Conservation (phyloP, 2,797 vertebrate genomes). For the Numenius phaeopus region DNA sequence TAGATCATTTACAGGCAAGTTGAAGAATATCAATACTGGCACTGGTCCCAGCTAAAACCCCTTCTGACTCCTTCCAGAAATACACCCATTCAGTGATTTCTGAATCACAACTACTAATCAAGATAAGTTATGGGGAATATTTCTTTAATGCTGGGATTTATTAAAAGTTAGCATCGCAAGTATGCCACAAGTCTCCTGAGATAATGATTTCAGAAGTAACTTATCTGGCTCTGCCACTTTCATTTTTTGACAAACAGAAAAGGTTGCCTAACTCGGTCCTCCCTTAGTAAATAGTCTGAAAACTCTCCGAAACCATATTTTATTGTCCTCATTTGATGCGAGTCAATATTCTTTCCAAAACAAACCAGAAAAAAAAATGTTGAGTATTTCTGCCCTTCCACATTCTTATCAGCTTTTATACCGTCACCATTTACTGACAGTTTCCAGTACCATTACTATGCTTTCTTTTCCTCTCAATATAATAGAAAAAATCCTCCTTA, state of each 20-base stretch:
- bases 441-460: not conserved
- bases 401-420: conserved; percentile 2
- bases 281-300: not conserved
- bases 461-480: conserved; percentile 4
- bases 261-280: not conserved
- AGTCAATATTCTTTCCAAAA: not conserved
- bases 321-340: not conserved
- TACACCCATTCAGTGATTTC: not conserved
- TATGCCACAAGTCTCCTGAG: not conserved
- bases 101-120: not conserved
- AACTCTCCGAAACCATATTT: not conserved
- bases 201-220: conserved; percentile 8
- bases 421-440: not conserved
- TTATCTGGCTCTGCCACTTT: not conserved
- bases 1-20: not conserved
- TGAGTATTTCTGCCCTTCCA: not conserved
- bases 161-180: not conserved
- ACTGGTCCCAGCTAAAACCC: not conserved
- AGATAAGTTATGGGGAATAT: not conserved
- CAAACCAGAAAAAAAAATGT: not conserved
- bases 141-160: not conserved
- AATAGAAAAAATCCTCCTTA: not conserved
- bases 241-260: not conserved
- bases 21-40: not conserved
- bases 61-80: not conserved